Base-by-base conservation (phyloP, 2,797 vertebrate species). In the Epinephelus awoara region DNA sequence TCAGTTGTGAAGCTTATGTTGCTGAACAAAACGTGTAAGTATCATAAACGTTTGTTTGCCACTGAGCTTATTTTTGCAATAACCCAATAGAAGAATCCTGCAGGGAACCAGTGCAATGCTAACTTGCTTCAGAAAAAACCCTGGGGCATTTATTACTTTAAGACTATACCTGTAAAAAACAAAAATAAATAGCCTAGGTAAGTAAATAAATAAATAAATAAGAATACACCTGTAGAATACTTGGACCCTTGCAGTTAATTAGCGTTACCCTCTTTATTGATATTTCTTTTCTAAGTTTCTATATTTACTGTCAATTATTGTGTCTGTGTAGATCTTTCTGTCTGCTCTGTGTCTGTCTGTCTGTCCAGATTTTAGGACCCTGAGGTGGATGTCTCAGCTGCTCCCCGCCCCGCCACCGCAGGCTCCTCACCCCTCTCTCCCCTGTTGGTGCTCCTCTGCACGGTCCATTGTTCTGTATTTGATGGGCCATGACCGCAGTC, bases 391-490 rank as follows among this genome's bases (percentile, higher is more conserved):
- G 46, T 29, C 75, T 87, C 74, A 75, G 76, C 80, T 80, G 80
- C 61, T 84, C 50, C 47, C 49, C 79, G 62, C 61, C 66, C 64
- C 72, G 3, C 40, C 76, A 62, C 83, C 25, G n/a, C 77, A 63
- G 77, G 80, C 65, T 87, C 78, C 81, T 89, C 87, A 77, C 75
- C 90, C 72, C n/a, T 47, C 67, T 76, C 69, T 55, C 75, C 72
- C 78, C 38, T 46, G 68, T 54, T 42, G 40, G 65, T 61, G 44
- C 58, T 72, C 66, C 63, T 27, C 72, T 71, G 72, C 67, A 69
- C 65, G 72, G 84, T 76, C 88, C 90, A 94, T 95, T 95, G 94
- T 95, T 94, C 89, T 63, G 66, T 75, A 70, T 64, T 59, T 70
- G 87, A 89, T 73, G 72, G 72, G 46, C 52, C 65, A 19, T 62